Percentiles rank a stretch among this genome's conserved stretches.
Conservation (phyloP, 92 coral and sea anemone genomes). For the Palythoa heliodiscus region DNA sequence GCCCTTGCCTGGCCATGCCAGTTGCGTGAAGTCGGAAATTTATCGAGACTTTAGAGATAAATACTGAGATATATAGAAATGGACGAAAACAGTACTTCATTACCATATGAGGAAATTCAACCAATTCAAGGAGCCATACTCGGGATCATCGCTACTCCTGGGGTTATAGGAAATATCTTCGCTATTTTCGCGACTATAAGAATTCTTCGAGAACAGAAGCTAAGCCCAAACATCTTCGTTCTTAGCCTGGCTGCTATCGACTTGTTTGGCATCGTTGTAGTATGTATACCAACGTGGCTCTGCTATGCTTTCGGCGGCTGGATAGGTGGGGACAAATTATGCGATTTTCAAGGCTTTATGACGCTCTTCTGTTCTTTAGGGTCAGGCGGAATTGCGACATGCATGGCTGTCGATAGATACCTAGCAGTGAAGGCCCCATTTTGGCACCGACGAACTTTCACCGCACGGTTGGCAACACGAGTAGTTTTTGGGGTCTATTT, state of each 20-base stretch:
- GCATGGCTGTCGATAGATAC: slow-evolving; percentile 82
- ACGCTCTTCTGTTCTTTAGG: slow-evolving; percentile 70
- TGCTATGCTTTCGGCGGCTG: slow-evolving; percentile 67
- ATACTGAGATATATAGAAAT: neutral
- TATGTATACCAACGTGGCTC: slow-evolving; percentile 80
- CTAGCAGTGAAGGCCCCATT: slow-evolving; percentile 73
- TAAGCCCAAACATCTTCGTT: slow-evolving; percentile 80
- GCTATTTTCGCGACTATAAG: slow-evolving; percentile 65
- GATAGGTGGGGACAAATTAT: slow-evolving; percentile 69
- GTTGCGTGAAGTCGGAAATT: neutral
- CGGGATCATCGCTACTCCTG: slow-evolving; percentile 46
- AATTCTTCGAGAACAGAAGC: slow-evolving; percentile 64
- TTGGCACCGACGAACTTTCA: slow-evolving; percentile 74
- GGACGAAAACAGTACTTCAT: slow-evolving; percentile 10
- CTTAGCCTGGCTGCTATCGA: slow-evolving; percentile 71
- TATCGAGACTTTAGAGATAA: neutral
- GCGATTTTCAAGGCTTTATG: slow-evolving; percentile 83
- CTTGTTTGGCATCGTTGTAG: slow-evolving; percentile 59
- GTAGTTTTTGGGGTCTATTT: slow-evolving; percentile 44
- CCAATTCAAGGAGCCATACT: slow-evolving; percentile 48
- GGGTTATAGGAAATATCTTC: slow-evolving; percentile 71
- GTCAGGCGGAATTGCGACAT: slow-evolving; percentile 74
- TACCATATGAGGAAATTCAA: slow-evolving; percentile 32
- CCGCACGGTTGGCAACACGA: slow-evolving; percentile 60
- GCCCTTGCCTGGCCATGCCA: neutral